phyloP scores from a whole-genome alignment of 2,113 vertebrate genomes.

The Triplophysa rosa region DNA sequence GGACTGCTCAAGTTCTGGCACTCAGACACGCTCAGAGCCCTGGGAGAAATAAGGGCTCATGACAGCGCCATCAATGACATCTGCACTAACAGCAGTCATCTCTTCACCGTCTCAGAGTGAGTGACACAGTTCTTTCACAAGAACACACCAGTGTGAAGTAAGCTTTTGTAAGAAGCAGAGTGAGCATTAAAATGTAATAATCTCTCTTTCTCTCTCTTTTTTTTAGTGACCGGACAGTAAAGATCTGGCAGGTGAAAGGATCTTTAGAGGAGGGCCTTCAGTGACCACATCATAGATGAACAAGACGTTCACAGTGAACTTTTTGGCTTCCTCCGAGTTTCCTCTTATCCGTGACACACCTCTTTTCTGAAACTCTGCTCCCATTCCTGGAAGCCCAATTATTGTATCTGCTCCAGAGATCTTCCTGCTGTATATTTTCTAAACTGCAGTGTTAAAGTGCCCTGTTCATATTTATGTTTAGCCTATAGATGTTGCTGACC shows the following conservation, averaged over 20 bases:
- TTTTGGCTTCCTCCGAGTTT: background rate
- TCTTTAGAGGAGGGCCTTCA: conserved; percentile 78
- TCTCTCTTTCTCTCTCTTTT: background rate
- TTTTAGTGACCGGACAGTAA: conserved; percentile 90
- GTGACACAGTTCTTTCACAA: conserved; percentile 58
- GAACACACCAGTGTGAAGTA: background rate
- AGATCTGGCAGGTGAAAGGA: conserved; percentile 89
- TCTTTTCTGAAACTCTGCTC: conserved; percentile 2
- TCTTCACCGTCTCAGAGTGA: conserved; percentile 96
- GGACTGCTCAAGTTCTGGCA: conserved; percentile 93
- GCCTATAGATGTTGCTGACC: background rate
- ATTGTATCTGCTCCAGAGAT: background rate
- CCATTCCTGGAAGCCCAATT: background rate
- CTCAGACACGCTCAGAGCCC: conserved; percentile 76
- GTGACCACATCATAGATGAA: conserved; percentile 69
- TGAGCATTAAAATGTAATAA: no score
- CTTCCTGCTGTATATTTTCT: conserved; percentile 2
- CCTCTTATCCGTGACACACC: background rate
- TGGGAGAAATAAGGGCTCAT: conserved; percentile 86
- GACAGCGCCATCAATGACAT: conserved; percentile 92
- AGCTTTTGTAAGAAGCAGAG: no score
- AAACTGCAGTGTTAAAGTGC: conserved; percentile 11
- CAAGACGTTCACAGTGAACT: background rate
- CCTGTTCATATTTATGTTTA: background rate
- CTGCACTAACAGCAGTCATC: conserved; percentile 86